A percentile compares a stretch with the other conserved stretches of the same genome.
Evolutionary conservation across 2,113 vertebrate genomes (phyloP).

Genomic region (Pagrus major): DNA sequence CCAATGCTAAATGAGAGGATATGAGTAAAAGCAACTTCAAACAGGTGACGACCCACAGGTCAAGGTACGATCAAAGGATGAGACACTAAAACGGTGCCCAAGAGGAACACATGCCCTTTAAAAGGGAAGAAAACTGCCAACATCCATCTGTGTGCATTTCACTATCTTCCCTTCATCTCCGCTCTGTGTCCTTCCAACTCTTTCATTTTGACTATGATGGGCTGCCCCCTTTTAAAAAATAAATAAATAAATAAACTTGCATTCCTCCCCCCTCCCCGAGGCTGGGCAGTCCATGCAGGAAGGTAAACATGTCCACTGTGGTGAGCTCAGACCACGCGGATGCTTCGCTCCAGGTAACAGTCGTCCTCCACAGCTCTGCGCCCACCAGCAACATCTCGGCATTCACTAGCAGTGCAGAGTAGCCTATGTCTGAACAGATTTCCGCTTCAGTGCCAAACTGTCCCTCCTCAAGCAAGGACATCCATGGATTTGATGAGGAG

Average conservation of each 20-base stretch:
- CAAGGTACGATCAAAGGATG: constrained; percentile 57
- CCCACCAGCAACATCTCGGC: constrained; percentile 75
- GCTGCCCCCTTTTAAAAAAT: constrained; percentile 53
- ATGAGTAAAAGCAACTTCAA: constrained; percentile 45
- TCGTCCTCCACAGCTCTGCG: constrained; percentile 77
- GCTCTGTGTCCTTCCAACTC: constrained; percentile 55
- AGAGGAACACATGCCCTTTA: constrained; percentile 63
- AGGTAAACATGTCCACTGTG: constrained; percentile 85
- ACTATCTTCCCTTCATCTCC: constrained; percentile 56
- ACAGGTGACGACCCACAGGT: constrained; percentile 49
- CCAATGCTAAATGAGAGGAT: constrained; percentile 18
- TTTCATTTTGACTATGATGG: constrained; percentile 55
- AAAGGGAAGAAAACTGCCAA: constrained; percentile 60
- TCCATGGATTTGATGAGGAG: constrained; percentile 65
- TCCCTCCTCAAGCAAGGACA: constrained; percentile 76
- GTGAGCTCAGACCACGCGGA: constrained; percentile 78
- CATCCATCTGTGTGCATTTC: constrained; percentile 67
- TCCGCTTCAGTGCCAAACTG: constrained; percentile 67
- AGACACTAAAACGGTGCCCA: constrained; percentile 54
- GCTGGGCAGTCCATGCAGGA: constrained; percentile 73
- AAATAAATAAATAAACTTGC: constrained; percentile 56
- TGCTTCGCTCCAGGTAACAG: constrained; percentile 79
- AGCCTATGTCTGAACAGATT: constrained; percentile 73
- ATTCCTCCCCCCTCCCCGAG: constrained; percentile 60
- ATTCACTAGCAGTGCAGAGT: constrained; percentile 52